Evolutionary conservation across 2,888 invertebrate species (phyloP).

Genomic region (Rhagonycha lutea): DNA sequence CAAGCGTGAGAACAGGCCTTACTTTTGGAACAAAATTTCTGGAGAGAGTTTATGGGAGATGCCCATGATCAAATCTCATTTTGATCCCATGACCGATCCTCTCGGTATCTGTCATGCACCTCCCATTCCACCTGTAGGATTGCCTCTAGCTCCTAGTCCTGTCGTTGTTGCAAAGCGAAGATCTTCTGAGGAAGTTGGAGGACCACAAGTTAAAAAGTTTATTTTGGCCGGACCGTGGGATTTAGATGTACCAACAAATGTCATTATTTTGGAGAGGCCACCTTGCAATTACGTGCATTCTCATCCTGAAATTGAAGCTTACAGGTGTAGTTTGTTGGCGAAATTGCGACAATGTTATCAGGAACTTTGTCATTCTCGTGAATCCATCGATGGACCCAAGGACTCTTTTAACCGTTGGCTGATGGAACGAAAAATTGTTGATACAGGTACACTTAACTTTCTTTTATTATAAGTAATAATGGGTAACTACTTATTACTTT

Average conservation of each 20-base stretch:
- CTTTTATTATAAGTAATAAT: neutral
- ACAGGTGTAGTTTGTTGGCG: slow-evolving; percentile 78
- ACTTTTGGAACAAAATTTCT: slow-evolving; percentile 95
- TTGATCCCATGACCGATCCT: slow-evolving; percentile 91
- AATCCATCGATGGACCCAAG: slow-evolving; percentile 92
- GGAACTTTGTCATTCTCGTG: slow-evolving; percentile 90
- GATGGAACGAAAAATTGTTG: slow-evolving; percentile 91
- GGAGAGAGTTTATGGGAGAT: slow-evolving; percentile 98
- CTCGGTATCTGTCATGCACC: slow-evolving; percentile 71
- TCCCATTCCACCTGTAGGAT: slow-evolving; percentile 44
- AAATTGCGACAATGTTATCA: slow-evolving; percentile 91
- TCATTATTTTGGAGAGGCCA: slow-evolving; percentile 84
- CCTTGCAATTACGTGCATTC: slow-evolving; percentile 87
- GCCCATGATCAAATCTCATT: slow-evolving; percentile 75
- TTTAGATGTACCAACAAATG: slow-evolving; percentile 90
- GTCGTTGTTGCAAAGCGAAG: slow-evolving; percentile 71
- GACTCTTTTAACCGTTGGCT: slow-evolving; percentile 97
- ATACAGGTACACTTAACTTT: slow-evolving; percentile 59
- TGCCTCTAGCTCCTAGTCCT: slow-evolving; percentile 54
- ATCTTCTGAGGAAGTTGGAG: slow-evolving; percentile 71
- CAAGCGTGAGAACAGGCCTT: slow-evolving; percentile 90
- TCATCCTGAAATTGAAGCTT: slow-evolving; percentile 92
- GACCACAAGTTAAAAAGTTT: slow-evolving; percentile 84
- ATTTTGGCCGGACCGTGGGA: slow-evolving; percentile 93
- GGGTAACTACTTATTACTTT: neutral